Base-by-base conservation (phyloP, 2,888 invertebrate genomes). In the Hypercompe scribonia region DNA sequence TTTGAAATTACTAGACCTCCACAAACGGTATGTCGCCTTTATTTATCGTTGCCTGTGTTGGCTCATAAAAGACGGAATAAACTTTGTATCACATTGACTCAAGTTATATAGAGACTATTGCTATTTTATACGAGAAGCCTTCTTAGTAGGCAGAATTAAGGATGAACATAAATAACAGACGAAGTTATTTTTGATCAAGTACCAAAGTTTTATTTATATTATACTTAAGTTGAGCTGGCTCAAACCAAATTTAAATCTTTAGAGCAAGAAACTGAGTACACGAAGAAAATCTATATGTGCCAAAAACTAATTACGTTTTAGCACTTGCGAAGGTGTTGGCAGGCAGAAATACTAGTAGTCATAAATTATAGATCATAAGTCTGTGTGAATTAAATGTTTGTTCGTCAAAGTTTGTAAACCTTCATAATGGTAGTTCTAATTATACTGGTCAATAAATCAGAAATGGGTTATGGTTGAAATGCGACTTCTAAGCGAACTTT, bases 61-160 rank as follows among this genome's bases (percentile, higher is more conserved):
- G 8, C 50, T 50, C 24, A 24, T 24, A 50, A 50, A 50, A 10
- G 24, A n/a, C 65, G 36, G 39, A 65, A 65, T 65, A 65, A 39
- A 65, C 39, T 39, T 36, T 7, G 65, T 65, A 39, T 65, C 7
- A 65, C 28, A 39, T 39, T 65, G n/a, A 28, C 65, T 65, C 39
- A 28, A 39, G 36, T 34, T 64, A 64, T 64, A 28, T 36, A 28
- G 15, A 39, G 39, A 65, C n/a, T 39, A 65, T 65, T 65, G 39
- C 7, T 39, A 65, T 39, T 39, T 50, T 50, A 50, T 50, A 50
- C 24, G 50, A 50, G 24, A 24, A 50, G 50, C 50, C 50, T 50
- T 50, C 50, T 50, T 50, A 50, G 63, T 31, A 24, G 24, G 50
- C 50, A 50, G 50, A 50, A n/a, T 10, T 24, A 50, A 50, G 10